Evolutionary conservation across 2,113 vertebrate genomes (phyloP), one percentile per base, ranked within the genome.

Genomic region (Campylomormyrus tamandua): DNA sequence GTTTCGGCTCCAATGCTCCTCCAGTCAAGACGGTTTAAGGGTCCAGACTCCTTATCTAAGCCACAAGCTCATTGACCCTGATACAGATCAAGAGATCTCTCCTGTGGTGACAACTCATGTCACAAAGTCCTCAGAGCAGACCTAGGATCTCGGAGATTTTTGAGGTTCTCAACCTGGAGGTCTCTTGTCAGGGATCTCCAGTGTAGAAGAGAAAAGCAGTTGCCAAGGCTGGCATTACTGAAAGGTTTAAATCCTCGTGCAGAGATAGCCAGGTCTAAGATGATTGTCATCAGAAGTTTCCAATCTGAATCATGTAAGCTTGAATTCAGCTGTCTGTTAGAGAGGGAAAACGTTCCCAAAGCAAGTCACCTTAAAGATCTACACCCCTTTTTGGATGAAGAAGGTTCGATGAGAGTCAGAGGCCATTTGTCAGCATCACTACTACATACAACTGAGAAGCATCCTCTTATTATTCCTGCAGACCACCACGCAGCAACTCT

Each of bases 401-500:
- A 87, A 27, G 85, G 50, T 19, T 48, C 50, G 21, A 21, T 87
- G 21, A 87, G 85, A 87, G 85, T 87, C 2, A 49, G 85, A 1
- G 48, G 85, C 24, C 6, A 49, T n/a, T 31, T 87, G 13, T 27
- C 17, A n/a, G 8, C n/a, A 53, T 45, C 49, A 6, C 48, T 3
- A 6, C 50, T 31, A 11, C 21, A 53, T 31, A 87, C 7, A 48
- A 53, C 21, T 11, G 48, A 87, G n/a, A 87, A 87, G 10, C 19
- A 87, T 11, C 85, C 85, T 24, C 35, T 87, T 10, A 87, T 87
- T 24, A 1, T 87, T n/a, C 49, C 85, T 11, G n/a, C 11, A 31
- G 17, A 45, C 13, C 84, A 90, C 1, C 90, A 90, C 21, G 49
- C 87, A 7, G 27, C 90, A 9, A 90, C 24, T 10, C 85, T 91